Evolutionary conservation across 2,797 vertebrate species (phyloP).

Genomic region (Acanthurus tractus): DNA sequence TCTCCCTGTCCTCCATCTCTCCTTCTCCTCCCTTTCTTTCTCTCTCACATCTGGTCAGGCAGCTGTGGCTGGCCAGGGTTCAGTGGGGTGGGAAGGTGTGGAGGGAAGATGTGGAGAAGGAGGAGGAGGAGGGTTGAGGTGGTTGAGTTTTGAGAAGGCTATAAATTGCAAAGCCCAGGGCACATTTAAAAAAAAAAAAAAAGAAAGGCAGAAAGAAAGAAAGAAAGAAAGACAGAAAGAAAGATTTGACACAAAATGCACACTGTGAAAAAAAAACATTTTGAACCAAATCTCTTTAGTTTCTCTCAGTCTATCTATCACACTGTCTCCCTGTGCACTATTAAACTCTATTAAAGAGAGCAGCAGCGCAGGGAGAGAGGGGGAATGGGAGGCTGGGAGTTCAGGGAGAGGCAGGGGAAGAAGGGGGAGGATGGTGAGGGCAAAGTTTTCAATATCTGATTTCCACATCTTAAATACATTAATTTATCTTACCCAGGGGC

Average conservation of each 20-base stretch:
- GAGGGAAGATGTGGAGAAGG: constrained; percentile 78
- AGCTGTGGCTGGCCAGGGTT: constrained; percentile 98
- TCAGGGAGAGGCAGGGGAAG: constrained; percentile 77
- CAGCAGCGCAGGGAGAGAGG: constrained; percentile 72
- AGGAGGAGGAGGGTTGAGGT: constrained; percentile 47
- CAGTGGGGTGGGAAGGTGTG: constrained; percentile 88
- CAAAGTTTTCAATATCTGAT: constrained; percentile 92
- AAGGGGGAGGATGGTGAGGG: constrained; percentile 87
- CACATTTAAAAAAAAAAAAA: constrained; percentile 90
- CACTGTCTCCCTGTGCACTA: constrained; percentile 83
- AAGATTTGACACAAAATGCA: constrained; percentile 79
- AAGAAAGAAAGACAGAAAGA: constrained; percentile 10
- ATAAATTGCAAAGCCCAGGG: constrained; percentile 99
- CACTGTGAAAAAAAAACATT: constrained; percentile 77
- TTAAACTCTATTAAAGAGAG: constrained; percentile 86
- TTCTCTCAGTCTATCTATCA: constrained; percentile 88
- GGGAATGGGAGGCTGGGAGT: constrained; percentile 64
- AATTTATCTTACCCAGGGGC: constrained; percentile 83
- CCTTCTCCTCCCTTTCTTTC: constrained; percentile 73
- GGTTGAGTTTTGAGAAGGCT: constrained; percentile 90
- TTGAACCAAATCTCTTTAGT: constrained; percentile 80
- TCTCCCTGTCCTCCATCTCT: constrained; percentile 82
- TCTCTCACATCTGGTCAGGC: constrained; percentile 96
- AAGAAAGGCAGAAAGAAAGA: constrained; percentile 12
- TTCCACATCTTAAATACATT: constrained; percentile 89